Conservation (phyloP, 2,113 vertebrate species). For the Larimichthys polyactis region DNA sequence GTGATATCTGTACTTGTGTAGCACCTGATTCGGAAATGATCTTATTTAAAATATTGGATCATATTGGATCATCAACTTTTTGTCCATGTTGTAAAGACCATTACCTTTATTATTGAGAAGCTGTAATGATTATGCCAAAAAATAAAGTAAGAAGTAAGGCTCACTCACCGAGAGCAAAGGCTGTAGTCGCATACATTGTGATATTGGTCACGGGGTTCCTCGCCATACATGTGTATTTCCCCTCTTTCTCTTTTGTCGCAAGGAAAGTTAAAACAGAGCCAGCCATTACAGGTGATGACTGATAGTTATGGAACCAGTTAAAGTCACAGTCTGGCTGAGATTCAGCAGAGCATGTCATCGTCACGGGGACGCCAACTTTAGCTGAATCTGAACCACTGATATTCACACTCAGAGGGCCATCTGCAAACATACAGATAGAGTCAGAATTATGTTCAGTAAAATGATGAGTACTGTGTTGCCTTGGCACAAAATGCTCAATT, state of each 20-base stretch:
- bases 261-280: slow-evolving; percentile 42
- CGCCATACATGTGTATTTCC: slow-evolving; percentile 77
- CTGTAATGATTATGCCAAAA: background rate
- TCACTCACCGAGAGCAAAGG: slow-evolving; percentile 48
- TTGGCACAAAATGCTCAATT: background rate
- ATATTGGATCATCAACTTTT: background rate
- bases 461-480: background rate
- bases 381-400: slow-evolving; percentile 40
- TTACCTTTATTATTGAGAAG: background rate
- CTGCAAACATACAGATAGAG: slow-evolving; percentile 51
- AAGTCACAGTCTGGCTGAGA: slow-evolving; percentile 73
- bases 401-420: slow-evolving; percentile 66
- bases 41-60: background rate
- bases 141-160: background rate
- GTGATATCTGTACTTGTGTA: background rate
- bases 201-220: slow-evolving; percentile 77
- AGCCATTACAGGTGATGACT: fast-evolving
- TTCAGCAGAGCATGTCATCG: slow-evolving; percentile 44
- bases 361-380: fast-evolving
- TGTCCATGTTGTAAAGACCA: background rate
- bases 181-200: slow-evolving; percentile 37
- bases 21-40: background rate
- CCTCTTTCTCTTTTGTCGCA: background rate
- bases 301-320: slow-evolving; percentile 63
- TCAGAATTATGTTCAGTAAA: background rate